Evolutionary conservation across 2,888 invertebrate species (phyloP), one percentile per base, ranked within the genome.

Genomic region (Apodemia mormo): DNA sequence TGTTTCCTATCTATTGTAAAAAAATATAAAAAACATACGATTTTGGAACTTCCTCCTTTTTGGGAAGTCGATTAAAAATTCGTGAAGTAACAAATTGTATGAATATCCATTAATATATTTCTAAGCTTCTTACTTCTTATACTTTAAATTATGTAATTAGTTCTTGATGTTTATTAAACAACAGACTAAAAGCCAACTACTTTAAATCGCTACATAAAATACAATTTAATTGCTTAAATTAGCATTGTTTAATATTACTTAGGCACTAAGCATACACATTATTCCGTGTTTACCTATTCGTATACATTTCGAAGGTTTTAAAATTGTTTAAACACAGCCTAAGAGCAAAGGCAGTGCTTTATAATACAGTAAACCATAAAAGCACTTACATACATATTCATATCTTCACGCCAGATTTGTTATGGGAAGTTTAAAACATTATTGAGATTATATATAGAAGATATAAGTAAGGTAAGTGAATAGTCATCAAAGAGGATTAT

Each of bases 301-400:
- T 33, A 14, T 2, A 64, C 61, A 64, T 64, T 33, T 14, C 33
- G 33, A 61, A 61, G 61, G 61, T 30, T 61, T 58, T 14, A 33
- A 61, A 61, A 61, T 37, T 61, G 37, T 61, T 61, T 61, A 33
- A 37, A 5, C 12, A 61, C 14, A 14, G 14, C 37, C 7, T 37
- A n/a, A 61, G 7, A 10, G 58, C 58, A 30, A 30, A 61, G 58
- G 58, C 14, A 30, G 29, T 30, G 9, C 10, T 30, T 58, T 30
- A 30, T 30, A 58, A 4, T 5, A 22, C n/a, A 9, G 22, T 58
- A 29, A 10, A 30, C 9, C 30, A 10, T 9, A 58, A 9, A 58
- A 29, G 33, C 33, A 81, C 81, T 79, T n/a, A 4, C n/a, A 14
- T 5, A 6, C n/a, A 52, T 1, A n/a, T 2, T 37, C 37, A 37